Evolutionary conservation across 2,797 vertebrate genomes (phyloP).

Genomic region (Miichthys miiuy): DNA sequence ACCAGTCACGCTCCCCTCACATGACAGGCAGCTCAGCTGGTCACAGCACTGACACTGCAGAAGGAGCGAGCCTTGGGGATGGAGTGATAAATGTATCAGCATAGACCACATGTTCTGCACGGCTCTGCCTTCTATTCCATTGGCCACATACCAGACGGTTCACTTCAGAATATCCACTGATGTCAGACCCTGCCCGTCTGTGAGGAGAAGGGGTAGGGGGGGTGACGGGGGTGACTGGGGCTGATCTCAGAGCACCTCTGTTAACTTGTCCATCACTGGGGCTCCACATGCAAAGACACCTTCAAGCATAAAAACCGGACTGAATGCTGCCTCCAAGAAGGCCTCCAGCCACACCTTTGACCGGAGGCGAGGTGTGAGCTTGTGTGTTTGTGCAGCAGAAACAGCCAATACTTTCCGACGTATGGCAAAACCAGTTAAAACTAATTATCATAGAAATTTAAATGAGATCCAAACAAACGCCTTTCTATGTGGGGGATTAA

Average conservation of each 20-base stretch:
- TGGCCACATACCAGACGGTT: constrained; percentile 54
- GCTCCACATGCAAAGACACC: constrained; percentile 66
- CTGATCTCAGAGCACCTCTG: constrained; percentile 45
- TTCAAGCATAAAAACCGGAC: constrained; percentile 65
- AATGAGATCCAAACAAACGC: not conserved
- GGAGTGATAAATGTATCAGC: constrained; percentile 52
- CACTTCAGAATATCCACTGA: constrained; percentile 25
- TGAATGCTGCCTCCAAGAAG: constrained; percentile 2
- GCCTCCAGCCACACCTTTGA: constrained; percentile 48
- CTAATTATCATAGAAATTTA: not conserved
- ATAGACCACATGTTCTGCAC: constrained; percentile 46
- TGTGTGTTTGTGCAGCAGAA: constrained; percentile 27
- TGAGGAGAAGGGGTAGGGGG: not conserved
- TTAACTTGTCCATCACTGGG: constrained; percentile 68
- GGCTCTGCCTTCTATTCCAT: constrained; percentile 44
- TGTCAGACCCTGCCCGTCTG: constrained; percentile 24
- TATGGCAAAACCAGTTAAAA: not conserved
- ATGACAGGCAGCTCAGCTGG: constrained; percentile 53
- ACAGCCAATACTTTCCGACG: constrained; percentile 42
- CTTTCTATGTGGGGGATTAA: not conserved
- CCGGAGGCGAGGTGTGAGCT: constrained; percentile 21
- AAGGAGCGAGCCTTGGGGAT: constrained; percentile 35
- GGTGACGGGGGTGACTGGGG: not conserved
- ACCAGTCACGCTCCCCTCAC: constrained; percentile 60
- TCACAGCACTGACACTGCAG: constrained; percentile 39